Conservation (phyloP, 2,888 invertebrate species). For the Cryptophagus acutangulus region DNA sequence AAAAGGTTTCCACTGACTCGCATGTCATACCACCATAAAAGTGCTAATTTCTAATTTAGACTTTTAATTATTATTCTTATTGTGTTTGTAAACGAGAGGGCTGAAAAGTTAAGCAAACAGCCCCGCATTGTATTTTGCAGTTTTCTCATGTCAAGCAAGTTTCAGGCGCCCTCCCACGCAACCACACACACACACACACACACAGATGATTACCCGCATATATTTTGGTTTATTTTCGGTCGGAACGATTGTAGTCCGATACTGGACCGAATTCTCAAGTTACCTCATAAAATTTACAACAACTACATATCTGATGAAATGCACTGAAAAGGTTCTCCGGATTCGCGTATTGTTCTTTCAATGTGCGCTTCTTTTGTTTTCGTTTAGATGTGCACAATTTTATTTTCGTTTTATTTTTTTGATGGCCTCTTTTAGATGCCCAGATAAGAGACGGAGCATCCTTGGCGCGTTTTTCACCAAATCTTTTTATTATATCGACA, state of each 20-base stretch:
- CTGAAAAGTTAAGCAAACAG: constrained; percentile 27
- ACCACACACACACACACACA: constrained; percentile 9
- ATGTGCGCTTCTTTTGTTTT: constrained; percentile 20
- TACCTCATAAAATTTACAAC: constrained; percentile 34
- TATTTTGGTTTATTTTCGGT: constrained; percentile 30
- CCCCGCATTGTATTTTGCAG: constrained; percentile 26
- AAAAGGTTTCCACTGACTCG: constrained; percentile 6
- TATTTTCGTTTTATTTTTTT: too few relatives aligned
- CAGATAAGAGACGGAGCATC: too few relatives aligned
- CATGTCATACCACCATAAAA: constrained; percentile 24
- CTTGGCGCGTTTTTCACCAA: too few relatives aligned
- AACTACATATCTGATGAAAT: constrained; percentile 27
- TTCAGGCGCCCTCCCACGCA: constrained; percentile 31
- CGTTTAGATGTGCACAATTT: too few relatives aligned
- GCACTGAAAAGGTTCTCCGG: constrained; percentile 20
- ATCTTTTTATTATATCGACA: too few relatives aligned
- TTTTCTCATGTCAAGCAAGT: constrained; percentile 20
- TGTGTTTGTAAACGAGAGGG: too few relatives aligned
- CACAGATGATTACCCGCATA: constrained; percentile 22
- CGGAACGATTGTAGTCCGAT: constrained; percentile 38
- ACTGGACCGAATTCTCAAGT: constrained; percentile 35
- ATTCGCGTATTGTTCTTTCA: constrained; percentile 27
- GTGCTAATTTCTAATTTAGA: constrained; percentile 24
- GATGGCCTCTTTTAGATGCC: too few relatives aligned
- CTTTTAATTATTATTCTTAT: too few relatives aligned